Conservation (phyloP, 2,797 vertebrate species). For the Phylloscopus collybita region DNA sequence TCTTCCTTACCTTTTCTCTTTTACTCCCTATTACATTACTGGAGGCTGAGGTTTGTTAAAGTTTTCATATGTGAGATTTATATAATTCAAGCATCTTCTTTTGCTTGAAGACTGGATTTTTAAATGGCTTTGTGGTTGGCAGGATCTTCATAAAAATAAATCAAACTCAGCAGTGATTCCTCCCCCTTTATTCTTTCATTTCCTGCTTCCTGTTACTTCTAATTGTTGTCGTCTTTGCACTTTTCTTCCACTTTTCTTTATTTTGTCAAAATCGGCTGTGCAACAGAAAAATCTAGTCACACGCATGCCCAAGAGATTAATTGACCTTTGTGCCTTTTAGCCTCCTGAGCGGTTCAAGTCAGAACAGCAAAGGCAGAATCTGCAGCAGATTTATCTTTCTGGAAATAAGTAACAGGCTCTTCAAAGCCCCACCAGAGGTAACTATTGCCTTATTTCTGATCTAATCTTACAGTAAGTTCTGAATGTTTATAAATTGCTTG, state of each 20-base stretch:
- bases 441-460: not conserved
- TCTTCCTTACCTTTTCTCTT: not conserved
- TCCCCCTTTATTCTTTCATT: not conserved
- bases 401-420: not conserved
- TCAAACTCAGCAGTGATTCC: not conserved
- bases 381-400: not conserved
- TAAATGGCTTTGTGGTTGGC: not conserved
- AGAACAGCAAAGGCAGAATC: not conserved
- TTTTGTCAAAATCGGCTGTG: not conserved
- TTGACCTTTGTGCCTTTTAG: constrained; percentile 20
- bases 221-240: not conserved
- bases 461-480: not conserved
- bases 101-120: not conserved
- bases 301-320: not conserved
- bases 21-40: not conserved
- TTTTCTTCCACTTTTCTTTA: not conserved
- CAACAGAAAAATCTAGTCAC: not conserved
- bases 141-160: not conserved
- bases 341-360: not conserved
- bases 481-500: not conserved
- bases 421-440: not conserved
- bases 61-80: not conserved
- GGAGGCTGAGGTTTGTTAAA: not conserved
- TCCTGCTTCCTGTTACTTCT: not conserved
- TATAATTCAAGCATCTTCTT: not conserved